Evolutionary conservation across 2,797 vertebrate genomes (phyloP).

Genomic region (Urophycis tenuis): DNA sequence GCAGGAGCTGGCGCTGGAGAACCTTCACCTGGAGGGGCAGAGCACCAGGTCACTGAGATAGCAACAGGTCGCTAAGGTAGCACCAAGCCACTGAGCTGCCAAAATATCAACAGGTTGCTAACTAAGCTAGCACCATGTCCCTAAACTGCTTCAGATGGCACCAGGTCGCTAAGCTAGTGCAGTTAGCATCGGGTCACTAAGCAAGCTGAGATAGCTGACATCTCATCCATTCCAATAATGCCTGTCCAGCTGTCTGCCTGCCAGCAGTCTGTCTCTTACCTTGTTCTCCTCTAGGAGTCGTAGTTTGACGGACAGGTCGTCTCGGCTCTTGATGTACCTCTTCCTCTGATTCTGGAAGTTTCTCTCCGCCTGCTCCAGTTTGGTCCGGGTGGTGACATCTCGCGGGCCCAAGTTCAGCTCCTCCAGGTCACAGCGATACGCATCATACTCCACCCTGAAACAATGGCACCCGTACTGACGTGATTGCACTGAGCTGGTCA

Average conservation of each 20-base stretch:
- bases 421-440: constrained; percentile 88
- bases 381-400: constrained; percentile 77
- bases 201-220: too few relatives aligned
- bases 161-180: too few relatives aligned
- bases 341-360: constrained; percentile 82
- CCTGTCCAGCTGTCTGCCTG: background rate
- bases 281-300: constrained; percentile 90
- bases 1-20: constrained; percentile 82
- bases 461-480: background rate
- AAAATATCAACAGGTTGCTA: background rate
- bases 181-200: too few relatives aligned
- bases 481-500: background rate
- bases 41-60: background rate
- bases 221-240: background rate
- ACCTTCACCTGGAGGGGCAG: constrained; percentile 80
- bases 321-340: constrained; percentile 78
- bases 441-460: constrained; percentile 84
- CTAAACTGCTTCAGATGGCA: too few relatives aligned
- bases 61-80: background rate
- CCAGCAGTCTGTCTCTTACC: constrained; percentile 67
- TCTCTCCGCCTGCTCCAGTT: constrained; percentile 86
- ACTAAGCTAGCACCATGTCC: too few relatives aligned
- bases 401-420: constrained; percentile 87
- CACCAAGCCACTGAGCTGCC: background rate
- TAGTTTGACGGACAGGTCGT: constrained; percentile 82